Percentiles rank a stretch among this genome's conserved stretches.
These are phyloP conservation scores for Cephus spinipes DNA, from an alignment of 2,888 invertebrate genomes.

Conservation along the genomic window DNA sequence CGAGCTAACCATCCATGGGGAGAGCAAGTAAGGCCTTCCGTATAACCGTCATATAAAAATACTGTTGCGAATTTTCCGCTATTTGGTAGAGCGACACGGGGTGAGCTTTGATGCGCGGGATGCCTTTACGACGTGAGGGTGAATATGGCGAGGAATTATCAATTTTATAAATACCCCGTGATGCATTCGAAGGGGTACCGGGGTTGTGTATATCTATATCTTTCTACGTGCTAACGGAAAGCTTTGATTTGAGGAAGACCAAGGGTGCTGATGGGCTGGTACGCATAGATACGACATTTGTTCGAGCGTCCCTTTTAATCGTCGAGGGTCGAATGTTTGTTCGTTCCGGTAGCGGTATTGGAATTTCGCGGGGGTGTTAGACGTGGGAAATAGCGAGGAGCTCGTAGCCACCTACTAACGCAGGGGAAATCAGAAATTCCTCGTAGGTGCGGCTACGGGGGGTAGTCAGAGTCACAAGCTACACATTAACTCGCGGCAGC, in stretches of 20 bases:
- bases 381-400: conserved; percentile 26
- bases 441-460: conserved; percentile 45
- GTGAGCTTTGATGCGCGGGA: conserved; percentile 20
- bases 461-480: conserved; percentile 18
- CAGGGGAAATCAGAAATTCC: conserved; percentile 58
- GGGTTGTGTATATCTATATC: neutral
- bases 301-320: conserved; percentile 5
- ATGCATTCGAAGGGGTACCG: neutral
- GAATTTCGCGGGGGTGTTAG: neutral
- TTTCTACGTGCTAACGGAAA: neutral
- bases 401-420: conserved; percentile 16
- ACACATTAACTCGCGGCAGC: conserved; percentile 48
- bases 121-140: neutral
- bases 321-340: conserved; percentile 4
- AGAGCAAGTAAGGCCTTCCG: neutral
- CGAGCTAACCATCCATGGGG: neutral
- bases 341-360: neutral
- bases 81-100: conserved; percentile 19
- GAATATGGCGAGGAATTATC: neutral
- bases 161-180: neutral
- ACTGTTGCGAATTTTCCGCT: conserved; percentile 38
- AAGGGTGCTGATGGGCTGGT: neutral
- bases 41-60: neutral
- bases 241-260: neutral
- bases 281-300: neutral